These are phyloP conservation scores for Parazoanthus atlanticus DNA, from an alignment of 92 coral and sea anemone genomes.

Conservation along the genomic window DNA sequence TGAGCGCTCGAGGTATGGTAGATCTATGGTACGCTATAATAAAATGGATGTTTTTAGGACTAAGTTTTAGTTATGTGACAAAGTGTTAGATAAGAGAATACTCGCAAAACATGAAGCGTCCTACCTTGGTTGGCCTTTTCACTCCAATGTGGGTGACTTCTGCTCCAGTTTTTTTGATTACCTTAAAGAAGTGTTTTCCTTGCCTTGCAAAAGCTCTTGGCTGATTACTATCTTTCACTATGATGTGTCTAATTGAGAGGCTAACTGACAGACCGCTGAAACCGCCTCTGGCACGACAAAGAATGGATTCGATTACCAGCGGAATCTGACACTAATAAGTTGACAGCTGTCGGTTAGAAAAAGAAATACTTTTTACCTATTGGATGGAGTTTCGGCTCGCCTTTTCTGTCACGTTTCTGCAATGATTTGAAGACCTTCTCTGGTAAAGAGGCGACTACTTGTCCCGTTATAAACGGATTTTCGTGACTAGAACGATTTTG, in stretches of 20 bases:
- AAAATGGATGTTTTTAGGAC: not conserved
- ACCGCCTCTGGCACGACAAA: constrained; percentile 15
- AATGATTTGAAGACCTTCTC: not conserved
- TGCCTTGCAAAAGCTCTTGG: not conserved
- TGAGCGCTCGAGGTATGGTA: not conserved
- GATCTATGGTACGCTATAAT: not conserved
- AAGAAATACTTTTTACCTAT: not conserved
- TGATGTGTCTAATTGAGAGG: constrained; percentile 1
- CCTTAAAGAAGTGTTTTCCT: not conserved
- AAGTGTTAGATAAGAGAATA: not conserved
- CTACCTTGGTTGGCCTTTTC: not conserved
- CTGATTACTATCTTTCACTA: not conserved
- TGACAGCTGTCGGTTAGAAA: constrained; percentile 29
- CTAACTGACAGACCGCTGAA: constrained; percentile 18
- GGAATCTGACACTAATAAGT: constrained; percentile 8
- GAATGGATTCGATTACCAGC: constrained; percentile 12
- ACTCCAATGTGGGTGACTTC: not conserved
- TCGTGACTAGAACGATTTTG: not conserved
- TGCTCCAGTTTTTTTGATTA: not conserved
- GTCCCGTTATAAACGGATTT: not conserved
- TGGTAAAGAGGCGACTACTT: not conserved
- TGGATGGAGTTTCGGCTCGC: not conserved
- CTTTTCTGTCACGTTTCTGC: constrained; percentile 5
- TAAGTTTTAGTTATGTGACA: not conserved
- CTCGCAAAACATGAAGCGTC: not conserved